Percentiles rank a stretch among this genome's conserved stretches.
phyloP scores from a whole-genome alignment of 2,797 vertebrate genomes.

The Cetoscarus ocellatus region DNA sequence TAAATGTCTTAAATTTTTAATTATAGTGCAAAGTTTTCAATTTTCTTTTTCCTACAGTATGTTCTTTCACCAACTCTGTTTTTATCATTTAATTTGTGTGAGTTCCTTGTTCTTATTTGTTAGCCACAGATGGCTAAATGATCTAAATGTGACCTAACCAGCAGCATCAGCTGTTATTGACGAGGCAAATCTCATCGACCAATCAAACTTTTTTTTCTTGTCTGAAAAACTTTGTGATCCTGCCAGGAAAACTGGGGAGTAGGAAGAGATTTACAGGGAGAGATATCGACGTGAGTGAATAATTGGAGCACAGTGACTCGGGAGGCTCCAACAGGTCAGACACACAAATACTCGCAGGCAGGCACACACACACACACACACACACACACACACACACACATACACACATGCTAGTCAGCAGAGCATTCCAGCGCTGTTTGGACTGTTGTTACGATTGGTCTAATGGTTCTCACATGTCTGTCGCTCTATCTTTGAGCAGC shows the following conservation, averaged over 20 bases:
- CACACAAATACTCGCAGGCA: conserved; percentile 27
- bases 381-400: conserved; percentile 39
- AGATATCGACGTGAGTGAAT: conserved; percentile 42
- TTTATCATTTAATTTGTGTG: conserved; percentile 46
- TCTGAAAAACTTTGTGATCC: conserved; percentile 47
- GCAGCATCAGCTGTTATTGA: conserved; percentile 63
- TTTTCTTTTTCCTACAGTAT: background rate
- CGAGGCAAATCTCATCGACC: conserved; percentile 67
- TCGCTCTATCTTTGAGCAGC: conserved; percentile 74
- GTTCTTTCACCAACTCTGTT: conserved; percentile 28
- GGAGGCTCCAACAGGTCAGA: conserved; percentile 53
- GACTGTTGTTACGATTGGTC: conserved; percentile 80
- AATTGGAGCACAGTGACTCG: conserved; percentile 60
- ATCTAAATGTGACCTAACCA: conserved; percentile 65
- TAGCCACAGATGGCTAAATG: conserved; percentile 59
- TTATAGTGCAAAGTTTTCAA: background rate
- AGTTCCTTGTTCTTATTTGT: conserved; percentile 32
- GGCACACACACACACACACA: conserved; percentile 4
- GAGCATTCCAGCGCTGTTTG: conserved; percentile 82
- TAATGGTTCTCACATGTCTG: conserved; percentile 87
- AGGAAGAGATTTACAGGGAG: conserved; percentile 58
- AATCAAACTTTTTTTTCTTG: conserved; percentile 53
- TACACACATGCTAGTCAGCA: conserved; percentile 73
- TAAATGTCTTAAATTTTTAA: background rate
- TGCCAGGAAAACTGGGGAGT: conserved; percentile 60